These are phyloP conservation scores for Protomyctophum bolini DNA, from an alignment of 2,113 vertebrate genomes.

Conservation along the genomic window DNA sequence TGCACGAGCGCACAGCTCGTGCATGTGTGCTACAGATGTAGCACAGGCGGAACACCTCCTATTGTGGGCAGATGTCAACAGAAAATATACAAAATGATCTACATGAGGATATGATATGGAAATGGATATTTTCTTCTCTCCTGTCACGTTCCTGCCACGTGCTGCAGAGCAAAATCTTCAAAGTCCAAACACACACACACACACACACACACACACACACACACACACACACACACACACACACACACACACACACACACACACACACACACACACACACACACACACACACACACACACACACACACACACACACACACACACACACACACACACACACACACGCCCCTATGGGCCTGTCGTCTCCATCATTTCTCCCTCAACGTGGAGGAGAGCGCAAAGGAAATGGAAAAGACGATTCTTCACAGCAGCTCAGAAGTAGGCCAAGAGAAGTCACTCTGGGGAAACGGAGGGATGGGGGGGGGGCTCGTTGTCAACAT, in stretches of 20 bases:
- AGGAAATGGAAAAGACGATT: conserved; percentile 58
- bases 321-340: too few relatives aligned
- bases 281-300: conserved; percentile 22
- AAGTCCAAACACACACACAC: conserved; percentile 41
- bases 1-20: too few relatives aligned
- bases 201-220: too few relatives aligned
- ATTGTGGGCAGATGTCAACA: conserved; percentile 11
- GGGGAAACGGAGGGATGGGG: conserved; percentile 25
- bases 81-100: conserved; percentile 17
- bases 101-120: conserved; percentile 26
- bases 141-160: conserved; percentile 26
- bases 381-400: conserved; percentile 42
- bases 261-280: conserved; percentile 21
- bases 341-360: conserved; percentile 35
- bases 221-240: neutral
- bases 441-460: conserved; percentile 71
- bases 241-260: neutral
- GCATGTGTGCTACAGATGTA: too few relatives aligned
- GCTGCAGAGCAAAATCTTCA: conserved; percentile 46
- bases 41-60: conserved; percentile 17
- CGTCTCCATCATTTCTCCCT: conserved; percentile 60
- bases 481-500: conserved; percentile 16
- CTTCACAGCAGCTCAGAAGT: conserved; percentile 74
- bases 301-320: conserved; percentile 22
- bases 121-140: conserved; percentile 10